Evolutionary conservation across 2,797 vertebrate genomes (phyloP).

Genomic region (Cyclopterus lumpus): DNA sequence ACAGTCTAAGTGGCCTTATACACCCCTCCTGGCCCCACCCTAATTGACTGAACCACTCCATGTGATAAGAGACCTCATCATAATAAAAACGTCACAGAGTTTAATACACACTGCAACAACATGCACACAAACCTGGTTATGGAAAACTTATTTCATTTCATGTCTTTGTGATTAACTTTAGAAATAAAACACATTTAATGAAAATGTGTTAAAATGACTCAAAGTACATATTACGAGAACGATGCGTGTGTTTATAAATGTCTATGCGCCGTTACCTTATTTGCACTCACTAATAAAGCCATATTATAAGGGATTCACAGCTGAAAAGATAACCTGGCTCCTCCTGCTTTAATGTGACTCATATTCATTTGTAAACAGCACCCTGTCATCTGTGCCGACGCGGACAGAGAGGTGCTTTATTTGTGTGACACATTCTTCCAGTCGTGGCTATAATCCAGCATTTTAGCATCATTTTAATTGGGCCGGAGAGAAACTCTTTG

Average conservation of each 20-base stretch:
- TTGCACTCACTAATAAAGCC: conserved; percentile 1
- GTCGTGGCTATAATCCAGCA: conserved; percentile 37
- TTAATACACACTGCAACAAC: not conserved
- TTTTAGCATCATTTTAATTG: conserved; percentile 62
- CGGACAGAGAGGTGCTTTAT: conserved; percentile 32
- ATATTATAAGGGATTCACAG: conserved; percentile 1
- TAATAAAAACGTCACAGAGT: not conserved
- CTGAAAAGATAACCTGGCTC: conserved; percentile 7
- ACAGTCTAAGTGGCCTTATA: not conserved
- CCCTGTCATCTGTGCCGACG: conserved; percentile 16
- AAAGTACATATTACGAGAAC: not conserved
- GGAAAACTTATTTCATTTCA: not conserved
- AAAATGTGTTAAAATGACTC: not conserved
- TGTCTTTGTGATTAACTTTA: not conserved
- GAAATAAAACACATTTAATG: not conserved
- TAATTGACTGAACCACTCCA: not conserved
- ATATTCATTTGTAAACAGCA: conserved; percentile 30
- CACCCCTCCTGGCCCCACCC: too few species aligned
- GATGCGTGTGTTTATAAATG: not conserved
- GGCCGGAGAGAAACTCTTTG: conserved; percentile 30
- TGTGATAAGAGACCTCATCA: not conserved
- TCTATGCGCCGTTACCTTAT: not conserved
- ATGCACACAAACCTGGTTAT: not conserved
- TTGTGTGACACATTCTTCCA: conserved; percentile 32
- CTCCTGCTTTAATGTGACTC: conserved; percentile 22